Percentiles rank a stretch among this genome's conserved stretches.
Conservation (phyloP, 2,797 vertebrate species). For the Anguilla anguilla region DNA sequence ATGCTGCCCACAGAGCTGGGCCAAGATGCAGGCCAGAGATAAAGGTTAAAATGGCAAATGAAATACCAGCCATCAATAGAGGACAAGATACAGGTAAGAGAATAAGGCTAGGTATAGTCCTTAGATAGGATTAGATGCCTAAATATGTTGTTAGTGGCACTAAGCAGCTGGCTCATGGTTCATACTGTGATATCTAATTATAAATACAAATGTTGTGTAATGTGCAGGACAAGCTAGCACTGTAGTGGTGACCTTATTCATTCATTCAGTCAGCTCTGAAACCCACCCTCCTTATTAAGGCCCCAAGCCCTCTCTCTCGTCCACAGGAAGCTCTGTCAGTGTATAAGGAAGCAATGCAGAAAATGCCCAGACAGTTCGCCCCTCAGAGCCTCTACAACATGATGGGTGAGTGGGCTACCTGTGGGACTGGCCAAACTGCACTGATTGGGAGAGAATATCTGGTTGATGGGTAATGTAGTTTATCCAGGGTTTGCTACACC, state of each 20-base stretch:
- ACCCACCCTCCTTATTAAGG: slow-evolving; percentile 11
- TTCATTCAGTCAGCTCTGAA: neutral
- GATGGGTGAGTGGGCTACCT: slow-evolving; percentile 86
- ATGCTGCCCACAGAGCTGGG: neutral
- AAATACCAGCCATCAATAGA: neutral
- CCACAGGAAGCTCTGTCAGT: slow-evolving; percentile 90
- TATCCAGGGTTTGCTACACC: too few species aligned
- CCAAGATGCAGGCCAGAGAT: neutral
- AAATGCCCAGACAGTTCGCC: slow-evolving; percentile 98
- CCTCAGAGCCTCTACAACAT: slow-evolving; percentile 99
- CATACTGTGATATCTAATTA: neutral
- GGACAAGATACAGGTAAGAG: neutral
- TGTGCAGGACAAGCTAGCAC: neutral
- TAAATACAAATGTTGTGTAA: neutral
- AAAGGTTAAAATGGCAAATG: neutral
- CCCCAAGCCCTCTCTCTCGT: slow-evolving; percentile 38
- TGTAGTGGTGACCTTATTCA: neutral
- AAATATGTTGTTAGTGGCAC: too few species aligned
- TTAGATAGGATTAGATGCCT: too few species aligned
- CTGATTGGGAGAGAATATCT: neutral
- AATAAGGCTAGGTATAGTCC: neutral
- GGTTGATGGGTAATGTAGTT: too few species aligned
- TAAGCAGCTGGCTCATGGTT: neutral
- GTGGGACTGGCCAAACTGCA: neutral
- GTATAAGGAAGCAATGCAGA: slow-evolving; percentile 96